These are phyloP conservation scores for Hedychridium roseum DNA, from an alignment of 2,888 invertebrate genomes.

Conservation along the genomic window DNA sequence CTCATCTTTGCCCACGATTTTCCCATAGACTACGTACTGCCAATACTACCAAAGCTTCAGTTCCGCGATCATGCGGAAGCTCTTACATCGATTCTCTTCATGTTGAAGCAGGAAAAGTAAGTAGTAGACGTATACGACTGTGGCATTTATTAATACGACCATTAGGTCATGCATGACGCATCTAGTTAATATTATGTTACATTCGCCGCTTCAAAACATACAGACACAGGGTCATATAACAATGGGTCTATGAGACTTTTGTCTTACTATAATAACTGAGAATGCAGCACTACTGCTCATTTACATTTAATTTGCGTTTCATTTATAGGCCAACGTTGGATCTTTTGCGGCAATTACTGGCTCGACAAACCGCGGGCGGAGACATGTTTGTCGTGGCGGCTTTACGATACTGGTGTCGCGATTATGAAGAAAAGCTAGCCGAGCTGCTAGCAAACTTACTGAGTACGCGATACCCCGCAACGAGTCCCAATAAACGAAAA, in stretches of 20 bases:
- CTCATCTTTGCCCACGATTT: conserved; percentile 93
- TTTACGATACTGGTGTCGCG: conserved; percentile 93
- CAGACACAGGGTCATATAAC: too few species aligned
- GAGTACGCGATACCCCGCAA: conserved; percentile 84
- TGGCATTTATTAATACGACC: too few species aligned
- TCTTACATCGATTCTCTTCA: conserved; percentile 85
- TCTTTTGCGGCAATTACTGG: conserved; percentile 83
- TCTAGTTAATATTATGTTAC: too few species aligned
- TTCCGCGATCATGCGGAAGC: conserved; percentile 91
- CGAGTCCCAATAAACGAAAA: conserved; percentile 92
- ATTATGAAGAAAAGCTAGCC: conserved; percentile 87
- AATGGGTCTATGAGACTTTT: too few species aligned
- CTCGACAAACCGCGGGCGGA: conserved; percentile 74
- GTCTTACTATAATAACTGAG: too few species aligned
- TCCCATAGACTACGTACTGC: conserved; percentile 87
- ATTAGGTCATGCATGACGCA: too few species aligned
- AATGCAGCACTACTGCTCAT: too few species aligned
- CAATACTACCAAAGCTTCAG: conserved; percentile 80
- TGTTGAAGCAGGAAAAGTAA: conserved; percentile 89
- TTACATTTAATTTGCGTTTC: too few species aligned
- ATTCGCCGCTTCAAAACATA: too few species aligned
- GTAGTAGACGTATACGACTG: too few species aligned
- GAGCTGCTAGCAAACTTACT: conserved; percentile 82
- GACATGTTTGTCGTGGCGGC: conserved; percentile 92
- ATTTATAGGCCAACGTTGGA: conserved; percentile 79